Evolutionary conservation across 2,113 vertebrate genomes (phyloP).

Genomic region (Morone chrysops): DNA sequence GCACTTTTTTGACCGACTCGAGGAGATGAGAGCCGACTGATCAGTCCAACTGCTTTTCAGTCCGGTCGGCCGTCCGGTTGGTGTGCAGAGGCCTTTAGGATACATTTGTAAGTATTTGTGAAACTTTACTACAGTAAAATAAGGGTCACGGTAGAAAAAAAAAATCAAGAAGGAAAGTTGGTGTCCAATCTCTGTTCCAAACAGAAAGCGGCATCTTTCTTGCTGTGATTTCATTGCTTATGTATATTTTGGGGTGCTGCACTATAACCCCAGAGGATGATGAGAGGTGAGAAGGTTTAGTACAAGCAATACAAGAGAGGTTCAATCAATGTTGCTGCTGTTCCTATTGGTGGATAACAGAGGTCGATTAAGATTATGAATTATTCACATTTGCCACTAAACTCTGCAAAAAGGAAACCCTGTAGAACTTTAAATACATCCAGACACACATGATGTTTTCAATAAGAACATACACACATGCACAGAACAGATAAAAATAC

Average conservation of each 20-base stretch:
- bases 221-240: neutral
- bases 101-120: neutral
- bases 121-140: too few relatives aligned
- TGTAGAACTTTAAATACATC: neutral
- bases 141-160: too few relatives aligned
- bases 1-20: too few relatives aligned
- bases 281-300: neutral
- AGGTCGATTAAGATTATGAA: slow-evolving; percentile 26
- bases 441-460: neutral
- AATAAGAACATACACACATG: neutral
- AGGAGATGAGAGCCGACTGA: too few relatives aligned
- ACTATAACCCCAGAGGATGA: neutral
- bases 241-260: neutral
- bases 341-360: slow-evolving; percentile 8
- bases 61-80: too few relatives aligned
- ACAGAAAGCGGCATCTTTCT: neutral
- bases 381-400: slow-evolving; percentile 32
- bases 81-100: too few relatives aligned
- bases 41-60: too few relatives aligned
- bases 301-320: neutral
- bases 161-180: too few relatives aligned
- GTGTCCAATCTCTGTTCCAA: too few relatives aligned
- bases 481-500: too few relatives aligned
- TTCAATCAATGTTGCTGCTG: slow-evolving; percentile 12
- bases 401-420: slow-evolving; percentile 1